Base-by-base conservation (phyloP, 2,888 invertebrate species). In the Leucoma salicis region DNA sequence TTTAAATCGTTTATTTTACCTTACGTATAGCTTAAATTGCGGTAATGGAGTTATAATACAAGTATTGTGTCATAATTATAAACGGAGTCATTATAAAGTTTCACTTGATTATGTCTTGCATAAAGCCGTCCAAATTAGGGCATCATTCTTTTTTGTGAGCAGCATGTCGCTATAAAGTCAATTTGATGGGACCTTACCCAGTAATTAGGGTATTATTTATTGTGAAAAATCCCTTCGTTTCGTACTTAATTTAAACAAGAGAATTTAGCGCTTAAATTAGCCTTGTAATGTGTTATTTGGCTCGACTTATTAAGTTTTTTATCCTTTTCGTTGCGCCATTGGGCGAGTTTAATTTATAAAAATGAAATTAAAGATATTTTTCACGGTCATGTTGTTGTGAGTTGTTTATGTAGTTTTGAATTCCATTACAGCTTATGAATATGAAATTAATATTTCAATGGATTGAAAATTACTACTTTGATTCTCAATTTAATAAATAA, bases 201-300 rank as follows among this genome's bases (percentile, higher is more conserved):
- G 57, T 70, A 73, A 76, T 79, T 73, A 76, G 57, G 55, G 53
- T 59, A 53, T 76, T 74, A 75, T 78, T 77, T 78, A 77, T 77
- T 63, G 57, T 66, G 56, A 54, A 66, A 74, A 71, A 71, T 63
- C 63, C 61, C 59, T 63, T 49, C 60, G 59, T 69, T 71, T 68
- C 65, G 58, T 70, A 60, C 61, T 68, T 70, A 68, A 74, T 74
- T 75, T 72, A 69, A 74, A 71, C 69, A 71, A 63, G 66, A 66
- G 69, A 68, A 63, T 73, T 70, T 66, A 68, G 66, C 64, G 60
- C 57, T 70, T 77, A 63, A 66, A 70, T 73, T 65, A 60, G 54
- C 57, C 46, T 64, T 57, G 49, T 60, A 58, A 57, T 58, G 53
- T 65, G 54, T 65, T 65, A 63, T 63, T 66, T 61, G 54, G 32